Evolutionary conservation across 2,113 vertebrate species (phyloP), one percentile per base, ranked within the genome.

Genomic region (Melanostigma gelatinosum): DNA sequence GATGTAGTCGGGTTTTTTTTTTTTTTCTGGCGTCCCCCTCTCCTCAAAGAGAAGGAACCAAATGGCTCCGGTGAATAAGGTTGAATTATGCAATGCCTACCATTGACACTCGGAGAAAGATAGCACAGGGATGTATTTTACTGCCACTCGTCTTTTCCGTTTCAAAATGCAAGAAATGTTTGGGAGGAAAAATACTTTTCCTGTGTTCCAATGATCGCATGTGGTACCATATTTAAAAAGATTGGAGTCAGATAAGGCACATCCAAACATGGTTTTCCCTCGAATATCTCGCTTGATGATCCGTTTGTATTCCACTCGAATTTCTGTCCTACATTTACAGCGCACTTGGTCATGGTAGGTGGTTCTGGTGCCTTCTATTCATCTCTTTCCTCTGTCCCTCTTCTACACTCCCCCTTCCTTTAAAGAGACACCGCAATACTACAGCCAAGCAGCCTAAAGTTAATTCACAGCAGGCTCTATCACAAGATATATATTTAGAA

Each of bases 291-390:
- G 81, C 85, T 66, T 34, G 79, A 80, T 42, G 83, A 84, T 90
- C 80, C 87, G 82, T 85, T 85, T 88, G 88, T 88, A 86, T 83
- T 92, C 88, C 91, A 90, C 87, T 86, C 86, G 72, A 85, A 87
- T 92, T 86, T 90, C 72, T 89, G 91, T 91, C 91, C 90, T 92
- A 93, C 90, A 94, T 93, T 92, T 87, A 86, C 81, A 77, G 88
- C 92, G 91, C 85, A 93, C 90, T 93, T 88, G 91, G 88, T 90
- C 91, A 92, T 91, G 90, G 91, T 93, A 90, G 91, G 90, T 89
- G 93, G 85, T 93, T 94, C 92, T 94, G 89, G 91, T 94, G 89
- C 91, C 89, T 94, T 93, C 92, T 91, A 93, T 93, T 94, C 92
- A 93, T 93, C 92, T 90, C 92, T 89, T 86, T 85, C 83, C 88